phyloP scores from a whole-genome alignment of 2,888 invertebrate genomes.

The Erannis defoliaria region DNA sequence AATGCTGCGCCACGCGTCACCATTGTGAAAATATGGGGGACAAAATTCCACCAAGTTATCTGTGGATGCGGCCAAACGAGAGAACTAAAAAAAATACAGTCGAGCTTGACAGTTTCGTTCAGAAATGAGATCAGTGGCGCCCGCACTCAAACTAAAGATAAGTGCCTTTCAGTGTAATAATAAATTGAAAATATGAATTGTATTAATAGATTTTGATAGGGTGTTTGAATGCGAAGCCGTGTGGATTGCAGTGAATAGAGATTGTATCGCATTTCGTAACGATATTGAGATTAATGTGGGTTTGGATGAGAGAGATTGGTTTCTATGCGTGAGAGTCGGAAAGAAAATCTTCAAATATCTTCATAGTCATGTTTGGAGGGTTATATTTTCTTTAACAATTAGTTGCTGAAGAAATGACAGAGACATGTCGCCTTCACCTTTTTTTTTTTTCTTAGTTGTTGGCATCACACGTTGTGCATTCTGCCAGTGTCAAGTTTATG shows the following conservation, averaged over 20 bases:
- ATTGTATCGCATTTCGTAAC: slow-evolving; percentile 20
- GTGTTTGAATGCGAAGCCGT: slow-evolving; percentile 63
- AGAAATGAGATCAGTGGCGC: not conserved
- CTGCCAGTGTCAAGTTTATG: too few species aligned
- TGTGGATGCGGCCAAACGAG: not conserved
- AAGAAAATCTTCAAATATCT: too few species aligned
- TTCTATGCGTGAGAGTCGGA: not conserved
- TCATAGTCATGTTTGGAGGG: too few species aligned
- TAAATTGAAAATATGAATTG: slow-evolving; percentile 66
- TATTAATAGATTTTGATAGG: slow-evolving; percentile 61
- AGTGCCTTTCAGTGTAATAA: slow-evolving; percentile 37
- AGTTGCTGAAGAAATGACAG: too few species aligned
- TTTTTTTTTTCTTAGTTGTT: too few species aligned
- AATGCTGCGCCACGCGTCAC: slow-evolving; percentile 60
- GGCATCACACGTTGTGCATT: too few species aligned
- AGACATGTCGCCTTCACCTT: too few species aligned
- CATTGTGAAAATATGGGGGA: slow-evolving; percentile 38
- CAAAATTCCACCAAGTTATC: slow-evolving; percentile 7
- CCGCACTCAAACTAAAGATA: not conserved
- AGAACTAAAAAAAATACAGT: not conserved
- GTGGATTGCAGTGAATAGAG: slow-evolving; percentile 45
- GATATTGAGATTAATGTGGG: slow-evolving; percentile 21
- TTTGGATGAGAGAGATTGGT: not conserved
- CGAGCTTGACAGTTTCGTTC: not conserved
- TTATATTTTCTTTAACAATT: too few species aligned